Evolutionary conservation across 2,113 vertebrate genomes (phyloP), one percentile per base, ranked within the genome.

Genomic region (Jacana jacana): DNA sequence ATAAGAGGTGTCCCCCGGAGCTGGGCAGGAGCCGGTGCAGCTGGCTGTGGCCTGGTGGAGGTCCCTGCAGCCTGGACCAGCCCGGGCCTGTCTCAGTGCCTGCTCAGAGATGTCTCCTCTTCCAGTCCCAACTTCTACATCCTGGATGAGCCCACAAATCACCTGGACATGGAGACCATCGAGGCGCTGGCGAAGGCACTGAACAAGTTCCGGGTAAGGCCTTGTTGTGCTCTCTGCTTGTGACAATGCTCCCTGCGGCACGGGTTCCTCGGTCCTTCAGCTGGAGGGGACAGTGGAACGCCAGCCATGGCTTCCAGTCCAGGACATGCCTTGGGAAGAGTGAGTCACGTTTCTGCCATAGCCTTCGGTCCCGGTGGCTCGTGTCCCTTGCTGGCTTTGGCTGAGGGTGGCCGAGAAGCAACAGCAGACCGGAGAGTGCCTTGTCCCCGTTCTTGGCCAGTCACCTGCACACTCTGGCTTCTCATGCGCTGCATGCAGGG

Each of bases 131-230:
- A 99, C 97, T 99, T 99, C 97, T 99, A 99, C 94, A 98, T 99
- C 87, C 98, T 99, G 89, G 99, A 99, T 73, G 99, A 99, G 88
- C 99, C 99, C 1, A 99, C 99, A 14, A 99, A 99, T 97, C 99
- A 99, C 91, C 97, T 99, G 97, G 99, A 99, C 97, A 99, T 99
- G 99, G 99, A 99, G 97, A 99, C 99, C 5, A 99, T 99, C 2
- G 99, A 99, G 96, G 99, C 99, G 6, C 97, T 99, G 69, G 99
- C 99, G 16, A 98, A 98, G 35, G 98, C 99, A 0, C 98, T 99
- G 85, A 99, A 98, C 97, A 99, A 97, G 63, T 99, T 99, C 94
- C 98, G 98, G 97, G 99, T 99, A 96, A 97, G 97, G 49, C 54
- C 5, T 46, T 5, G 7, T 18, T 16, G n/a, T 7, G 8, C 42